Percentiles rank a stretch among this genome's conserved stretches.
Conservation (phyloP, 2,113 vertebrate genomes). For the Paraplagusia blochii region DNA sequence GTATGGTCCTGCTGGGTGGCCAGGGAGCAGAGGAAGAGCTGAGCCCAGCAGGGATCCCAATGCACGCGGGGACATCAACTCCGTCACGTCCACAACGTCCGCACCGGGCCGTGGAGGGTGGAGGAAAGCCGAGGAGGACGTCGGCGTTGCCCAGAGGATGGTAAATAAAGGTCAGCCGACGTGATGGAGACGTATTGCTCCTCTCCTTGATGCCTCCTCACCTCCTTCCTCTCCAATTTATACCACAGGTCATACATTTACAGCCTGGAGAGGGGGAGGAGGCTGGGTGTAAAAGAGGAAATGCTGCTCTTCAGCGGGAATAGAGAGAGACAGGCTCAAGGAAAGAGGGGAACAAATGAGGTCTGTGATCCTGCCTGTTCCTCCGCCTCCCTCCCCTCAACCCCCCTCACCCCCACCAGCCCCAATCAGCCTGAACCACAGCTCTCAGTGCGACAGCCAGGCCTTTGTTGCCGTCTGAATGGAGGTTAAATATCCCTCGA, state of each 20-base stretch:
- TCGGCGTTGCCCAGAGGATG: constrained; percentile 28
- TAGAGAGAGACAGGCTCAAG: constrained; percentile 82
- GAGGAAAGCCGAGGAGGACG: constrained; percentile 27
- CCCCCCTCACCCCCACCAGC: constrained; percentile 55
- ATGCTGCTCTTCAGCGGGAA: constrained; percentile 79
- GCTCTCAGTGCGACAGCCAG: constrained; percentile 73
- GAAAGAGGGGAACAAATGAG: constrained; percentile 87
- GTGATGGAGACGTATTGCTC: constrained; percentile 67
- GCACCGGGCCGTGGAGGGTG: constrained; percentile 24
- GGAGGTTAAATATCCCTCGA: constrained; percentile 86
- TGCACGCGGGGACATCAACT: constrained; percentile 54
- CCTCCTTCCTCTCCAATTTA: constrained; percentile 70
- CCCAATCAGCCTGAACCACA: constrained; percentile 76
- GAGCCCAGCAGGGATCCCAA: constrained; percentile 18
- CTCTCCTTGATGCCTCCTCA: constrained; percentile 41
- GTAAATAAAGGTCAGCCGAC: constrained; percentile 72
- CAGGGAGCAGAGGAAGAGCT: constrained; percentile 28
- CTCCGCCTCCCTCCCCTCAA: not conserved
- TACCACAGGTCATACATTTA: constrained; percentile 70
- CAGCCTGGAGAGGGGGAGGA: constrained; percentile 53
- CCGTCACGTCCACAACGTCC: constrained; percentile 52
- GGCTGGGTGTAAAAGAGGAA: constrained; percentile 57
- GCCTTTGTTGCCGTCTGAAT: constrained; percentile 83
- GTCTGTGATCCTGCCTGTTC: constrained; percentile 76
- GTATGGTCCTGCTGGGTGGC: constrained; percentile 55